Conservation (phyloP, 1,140 invertebrate species). For the Trichoplusia ni region DNA sequence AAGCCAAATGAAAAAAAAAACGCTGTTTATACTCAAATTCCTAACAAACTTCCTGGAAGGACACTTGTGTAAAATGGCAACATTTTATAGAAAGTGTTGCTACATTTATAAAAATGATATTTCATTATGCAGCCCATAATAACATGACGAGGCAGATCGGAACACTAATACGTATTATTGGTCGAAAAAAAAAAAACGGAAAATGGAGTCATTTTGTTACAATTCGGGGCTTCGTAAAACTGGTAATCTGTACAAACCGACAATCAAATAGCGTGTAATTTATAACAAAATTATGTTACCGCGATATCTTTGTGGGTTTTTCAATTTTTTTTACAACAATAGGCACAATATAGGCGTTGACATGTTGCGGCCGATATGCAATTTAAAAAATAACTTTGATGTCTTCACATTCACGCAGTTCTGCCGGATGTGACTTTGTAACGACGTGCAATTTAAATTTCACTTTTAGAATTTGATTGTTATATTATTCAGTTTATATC, state of each 20-base stretch:
- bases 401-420: slow-evolving; percentile 54
- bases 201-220: slow-evolving; percentile 75
- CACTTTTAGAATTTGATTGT: slow-evolving; percentile 52
- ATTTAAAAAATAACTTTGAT: slow-evolving; percentile 64
- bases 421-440: slow-evolving; percentile 65
- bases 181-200: slow-evolving; percentile 57
- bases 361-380: slow-evolving; percentile 62
- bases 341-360: slow-evolving; percentile 73
- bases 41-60: slow-evolving; percentile 40
- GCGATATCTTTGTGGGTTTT: slow-evolving; percentile 66
- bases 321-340: slow-evolving; percentile 63
- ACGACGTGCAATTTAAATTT: slow-evolving; percentile 55
- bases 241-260: slow-evolving; percentile 71
- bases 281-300: slow-evolving; percentile 75
- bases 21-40: slow-evolving; percentile 14
- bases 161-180: slow-evolving; percentile 73
- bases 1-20: slow-evolving; percentile 6
- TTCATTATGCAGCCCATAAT: slow-evolving; percentile 66
- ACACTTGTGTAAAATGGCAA: slow-evolving; percentile 25
- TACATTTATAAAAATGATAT: slow-evolving; percentile 50
- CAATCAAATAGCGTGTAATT: slow-evolving; percentile 70
- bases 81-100: slow-evolving; percentile 41
- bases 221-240: slow-evolving; percentile 61
- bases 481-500: slow-evolving; percentile 14
- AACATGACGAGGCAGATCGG: slow-evolving; percentile 68